These are phyloP conservation scores for Anarrhichthys ocellatus DNA, from an alignment of 2,113 vertebrate genomes.

Conservation along the genomic window DNA sequence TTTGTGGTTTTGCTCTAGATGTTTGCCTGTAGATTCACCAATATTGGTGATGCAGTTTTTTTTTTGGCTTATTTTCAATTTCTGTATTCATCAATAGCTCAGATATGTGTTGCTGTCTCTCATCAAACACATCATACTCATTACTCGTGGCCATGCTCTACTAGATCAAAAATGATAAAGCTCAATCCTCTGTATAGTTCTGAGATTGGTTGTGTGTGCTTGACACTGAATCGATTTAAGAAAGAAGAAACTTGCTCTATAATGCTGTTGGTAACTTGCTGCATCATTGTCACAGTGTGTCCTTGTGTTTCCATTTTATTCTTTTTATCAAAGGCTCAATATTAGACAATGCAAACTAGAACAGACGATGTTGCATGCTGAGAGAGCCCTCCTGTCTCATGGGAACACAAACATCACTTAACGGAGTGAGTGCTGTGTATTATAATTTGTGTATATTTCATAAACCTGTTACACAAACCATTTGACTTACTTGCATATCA, in stretches of 20 bases:
- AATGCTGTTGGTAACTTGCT: constrained; percentile 4
- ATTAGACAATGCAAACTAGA: constrained; percentile 8
- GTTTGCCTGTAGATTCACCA: background rate
- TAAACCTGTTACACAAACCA: constrained; percentile 8
- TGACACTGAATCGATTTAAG: constrained; percentile 32
- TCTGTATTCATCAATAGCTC: background rate
- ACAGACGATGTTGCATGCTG: constrained; percentile 15
- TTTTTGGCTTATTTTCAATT: background rate
- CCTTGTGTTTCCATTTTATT: constrained; percentile 25
- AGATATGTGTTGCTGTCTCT: background rate
- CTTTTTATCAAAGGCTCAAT: constrained; percentile 16
- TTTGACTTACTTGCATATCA: constrained; percentile 1
- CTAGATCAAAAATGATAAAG: constrained; percentile 16
- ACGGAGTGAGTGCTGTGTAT: constrained; percentile 4
- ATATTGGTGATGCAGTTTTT: background rate
- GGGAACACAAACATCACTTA: constrained; percentile 15
- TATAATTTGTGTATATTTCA: constrained; percentile 5
- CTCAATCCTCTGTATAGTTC: constrained; percentile 2
- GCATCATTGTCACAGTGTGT: background rate
- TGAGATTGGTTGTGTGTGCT: constrained; percentile 11
- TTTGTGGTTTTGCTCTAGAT: background rate
- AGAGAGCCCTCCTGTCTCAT: constrained; percentile 4
- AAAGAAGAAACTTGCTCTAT: background rate
- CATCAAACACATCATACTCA: background rate
- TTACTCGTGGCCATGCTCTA: background rate